Evolutionary conservation across 92 coral and sea anemone species (phyloP), one percentile per base, ranked within the genome.

Genomic region (Nematostella vectensis): DNA sequence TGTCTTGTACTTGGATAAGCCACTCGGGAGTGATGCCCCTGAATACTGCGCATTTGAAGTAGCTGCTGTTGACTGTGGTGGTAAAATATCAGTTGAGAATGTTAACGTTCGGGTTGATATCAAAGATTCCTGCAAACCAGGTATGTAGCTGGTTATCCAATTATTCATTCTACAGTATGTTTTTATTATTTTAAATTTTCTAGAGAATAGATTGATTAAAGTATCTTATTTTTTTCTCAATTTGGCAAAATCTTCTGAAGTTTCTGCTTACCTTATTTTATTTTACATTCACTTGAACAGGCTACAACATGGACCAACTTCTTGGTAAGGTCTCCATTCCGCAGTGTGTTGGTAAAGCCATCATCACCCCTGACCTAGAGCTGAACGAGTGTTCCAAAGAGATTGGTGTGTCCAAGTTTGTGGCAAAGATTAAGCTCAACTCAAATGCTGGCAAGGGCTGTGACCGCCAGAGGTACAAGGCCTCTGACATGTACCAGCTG

Each of bases 61-160:
- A 17, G 63, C 83, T 55, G 99, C 99, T 2, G 65, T 69, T 17
- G 99, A 93, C 54, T 93, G 99, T 59, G 87, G 88, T 25, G 91
- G 96, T 20, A 68, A 66, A 49, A 62, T 79, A 67, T 93, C 99
- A 0, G 16, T 64, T 17, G 68, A 65, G 6, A 63, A 63, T 33
- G 48, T 96, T 11, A 47, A 27, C 28, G 83, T 93, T 8, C 69
- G 75, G 27, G 68, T 89, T 27, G 63, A 60, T 31, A 81, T 89
- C 2, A 57, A 69, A 10, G 77, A 70, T 27, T 71, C 58, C 39
- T 89, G 97, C 31, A 72, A 67, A 17, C 58, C 65, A 81, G 97
- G 97, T 89, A 44, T 12, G 71, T 18, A 15, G 28, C 27, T n/a
- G n/a, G n/a, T n/a, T n/a, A n/a, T n/a, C n/a, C n/a, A n/a, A n/a